Evolutionary conservation across 2,113 vertebrate genomes (phyloP).

Genomic region (Sphaerodactylus townsendi): DNA sequence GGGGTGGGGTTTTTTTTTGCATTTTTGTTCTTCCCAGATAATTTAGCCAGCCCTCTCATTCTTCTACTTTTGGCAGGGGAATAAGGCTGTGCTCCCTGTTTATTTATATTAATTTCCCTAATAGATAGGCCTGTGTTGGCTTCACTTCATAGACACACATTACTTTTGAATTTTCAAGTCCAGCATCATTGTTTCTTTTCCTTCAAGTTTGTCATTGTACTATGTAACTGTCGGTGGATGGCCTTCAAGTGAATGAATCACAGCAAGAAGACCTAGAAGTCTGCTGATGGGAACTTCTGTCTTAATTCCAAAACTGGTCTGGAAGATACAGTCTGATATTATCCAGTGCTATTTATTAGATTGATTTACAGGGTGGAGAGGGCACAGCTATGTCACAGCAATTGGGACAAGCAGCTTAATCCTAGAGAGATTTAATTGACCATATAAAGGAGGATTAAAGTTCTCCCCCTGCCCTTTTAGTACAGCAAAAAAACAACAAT

Average conservation of each 20-base stretch:
- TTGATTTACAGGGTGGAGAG: conserved; percentile 27
- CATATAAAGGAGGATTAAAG: neutral
- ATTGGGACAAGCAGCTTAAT: conserved; percentile 14
- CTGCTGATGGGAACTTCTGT: conserved; percentile 39
- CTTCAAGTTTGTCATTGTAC: conserved; percentile 8
- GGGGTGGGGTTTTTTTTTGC: neutral
- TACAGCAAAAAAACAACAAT: neutral
- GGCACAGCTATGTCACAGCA: conserved; percentile 26
- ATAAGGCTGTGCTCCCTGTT: neutral
- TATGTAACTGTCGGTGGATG: conserved; percentile 38
- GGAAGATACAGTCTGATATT: conserved; percentile 24
- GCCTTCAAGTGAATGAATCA: conserved; percentile 50
- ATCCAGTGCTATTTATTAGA: conserved; percentile 20
- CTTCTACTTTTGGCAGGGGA: neutral
- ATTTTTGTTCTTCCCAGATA: neutral
- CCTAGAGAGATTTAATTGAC: conserved; percentile 8
- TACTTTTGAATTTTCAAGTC: neutral
- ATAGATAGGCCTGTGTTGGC: neutral
- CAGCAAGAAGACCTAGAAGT: conserved; percentile 12
- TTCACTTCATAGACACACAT: conserved; percentile 15
- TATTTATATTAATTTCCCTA: conserved; percentile 8
- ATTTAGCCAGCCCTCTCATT: neutral
- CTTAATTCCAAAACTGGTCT: conserved; percentile 41
- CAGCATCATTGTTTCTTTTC: neutral
- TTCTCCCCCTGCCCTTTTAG: conserved; percentile 8